A percentile compares a stretch with the other conserved stretches of the same genome.
phyloP scores from a whole-genome alignment of 2,113 vertebrate species.

The Notarius lentiginosus region DNA sequence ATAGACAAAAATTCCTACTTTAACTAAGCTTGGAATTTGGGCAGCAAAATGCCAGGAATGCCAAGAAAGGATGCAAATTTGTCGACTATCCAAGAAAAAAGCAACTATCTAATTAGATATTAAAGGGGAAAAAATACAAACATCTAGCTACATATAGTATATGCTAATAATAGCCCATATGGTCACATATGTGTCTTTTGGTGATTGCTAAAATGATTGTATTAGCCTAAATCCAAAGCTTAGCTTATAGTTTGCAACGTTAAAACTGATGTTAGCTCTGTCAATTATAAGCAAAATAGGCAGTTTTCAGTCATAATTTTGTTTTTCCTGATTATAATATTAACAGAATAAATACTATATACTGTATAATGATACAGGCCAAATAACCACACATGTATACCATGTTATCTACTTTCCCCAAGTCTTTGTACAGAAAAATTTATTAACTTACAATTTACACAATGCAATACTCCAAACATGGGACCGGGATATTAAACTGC shows the following conservation, averaged over 20 bases:
- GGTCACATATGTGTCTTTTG: not conserved
- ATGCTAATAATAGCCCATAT: not conserved
- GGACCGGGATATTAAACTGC: constrained; percentile 76
- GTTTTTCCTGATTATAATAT: not conserved
- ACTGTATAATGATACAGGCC: constrained; percentile 53
- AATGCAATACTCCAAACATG: constrained; percentile 90
- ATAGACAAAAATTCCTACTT: not conserved
- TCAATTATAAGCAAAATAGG: not conserved
- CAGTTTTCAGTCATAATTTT: not conserved
- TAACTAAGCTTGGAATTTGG: constrained; percentile 8
- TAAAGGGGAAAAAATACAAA: not conserved
- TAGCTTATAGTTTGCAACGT: not conserved
- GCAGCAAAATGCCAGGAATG: not conserved
- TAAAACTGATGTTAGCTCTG: not conserved
- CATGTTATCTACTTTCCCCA: not conserved
- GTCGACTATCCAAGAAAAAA: not conserved
- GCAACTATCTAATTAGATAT: not conserved
- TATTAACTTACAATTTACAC: constrained; percentile 96
- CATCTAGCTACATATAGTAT: not conserved
- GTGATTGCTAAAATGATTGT: not conserved
- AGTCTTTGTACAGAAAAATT: constrained; percentile 73
- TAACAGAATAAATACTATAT: constrained; percentile 68
- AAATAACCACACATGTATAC: not conserved
- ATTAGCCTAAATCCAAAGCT: not conserved
- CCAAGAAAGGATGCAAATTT: not conserved